These are phyloP conservation scores for Temnothorax ravouxi DNA, from an alignment of 2,888 invertebrate species.

Conservation along the genomic window DNA sequence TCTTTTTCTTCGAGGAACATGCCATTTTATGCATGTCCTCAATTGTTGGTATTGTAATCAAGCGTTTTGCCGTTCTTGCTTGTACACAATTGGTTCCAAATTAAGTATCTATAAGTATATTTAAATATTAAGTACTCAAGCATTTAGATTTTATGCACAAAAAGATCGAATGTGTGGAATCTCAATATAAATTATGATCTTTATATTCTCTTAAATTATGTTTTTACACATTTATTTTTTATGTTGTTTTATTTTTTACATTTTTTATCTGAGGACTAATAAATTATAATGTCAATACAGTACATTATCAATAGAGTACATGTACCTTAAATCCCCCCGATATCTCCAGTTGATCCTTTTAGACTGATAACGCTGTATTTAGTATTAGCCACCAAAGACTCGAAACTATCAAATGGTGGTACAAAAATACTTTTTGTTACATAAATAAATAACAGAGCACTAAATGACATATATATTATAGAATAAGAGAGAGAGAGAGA, in stretches of 20 bases:
- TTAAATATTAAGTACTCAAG: neutral
- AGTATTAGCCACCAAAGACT: conserved; percentile 63
- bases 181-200: neutral
- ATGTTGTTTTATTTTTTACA: neutral
- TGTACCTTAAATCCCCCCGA: conserved; percentile 63
- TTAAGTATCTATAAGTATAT: neutral
- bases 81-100: neutral
- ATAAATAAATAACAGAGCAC: conserved; percentile 70
- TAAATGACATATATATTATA: conserved; percentile 63
- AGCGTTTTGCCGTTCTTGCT: neutral
- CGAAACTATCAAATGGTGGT: conserved; percentile 71
- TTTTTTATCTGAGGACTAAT: neutral
- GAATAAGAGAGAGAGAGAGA: no score
- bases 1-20: conserved; percentile 54
- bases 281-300: neutral
- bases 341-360: conserved; percentile 54
- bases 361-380: conserved; percentile 65
- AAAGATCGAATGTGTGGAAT: neutral
- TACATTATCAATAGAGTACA: neutral
- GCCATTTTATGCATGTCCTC: conserved; percentile 59
- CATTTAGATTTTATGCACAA: neutral
- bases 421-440: conserved; percentile 61
- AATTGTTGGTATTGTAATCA: neutral
- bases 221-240: conserved; percentile 1
- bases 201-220: neutral